Base-by-base conservation (phyloP, 2,888 invertebrate genomes). In the Horisme vitalbata region DNA sequence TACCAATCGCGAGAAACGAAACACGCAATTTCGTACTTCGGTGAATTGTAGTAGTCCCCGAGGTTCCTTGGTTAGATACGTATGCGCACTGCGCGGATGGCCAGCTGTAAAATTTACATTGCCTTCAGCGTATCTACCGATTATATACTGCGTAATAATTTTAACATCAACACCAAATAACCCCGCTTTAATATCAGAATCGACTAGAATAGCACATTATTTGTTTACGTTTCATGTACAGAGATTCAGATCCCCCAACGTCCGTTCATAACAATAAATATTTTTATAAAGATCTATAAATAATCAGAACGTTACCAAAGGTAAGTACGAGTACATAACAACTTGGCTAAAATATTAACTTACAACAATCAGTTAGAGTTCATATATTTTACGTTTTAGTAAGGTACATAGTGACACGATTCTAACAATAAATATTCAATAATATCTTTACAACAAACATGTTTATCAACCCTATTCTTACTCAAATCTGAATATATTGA, bases 151-250 rank as follows among this genome's bases (percentile, higher is more conserved):
- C 18, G 5, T 18, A 18, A 18, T 18, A 14, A 5, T 23, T 34
- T 37, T 37, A 28, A 41, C 36, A 8, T 21, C 20, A 12, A 14
- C 18, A 27, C 23, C 5, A 10, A 20, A 32, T 7, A 28, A 14
- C 27, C 23, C 14, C 27, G 21, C 26, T 27, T 46, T 31, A 52
- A 57, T 54, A 55, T 53, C 51, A 43, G 34, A 55, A 55, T 46
- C 54, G 65, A 66, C 69, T 68, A 68, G 70, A 64, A 59, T 56
- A 58, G 35, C 51, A 48, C 31, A 50, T 18, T 57, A 49, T 52
- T 56, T 45, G 46, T 45, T 51, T 55, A 56, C 43, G 38, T 43
- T 61, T 57, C 49, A 43, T 49, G 18, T 43, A 53, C 45, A 50
- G 63, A 71, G 71, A 71, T 71, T 66, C 49, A 27, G 23, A 51